These are phyloP conservation scores for Aporophyla nigra DNA, from an alignment of 2,888 invertebrate species.

Conservation along the genomic window DNA sequence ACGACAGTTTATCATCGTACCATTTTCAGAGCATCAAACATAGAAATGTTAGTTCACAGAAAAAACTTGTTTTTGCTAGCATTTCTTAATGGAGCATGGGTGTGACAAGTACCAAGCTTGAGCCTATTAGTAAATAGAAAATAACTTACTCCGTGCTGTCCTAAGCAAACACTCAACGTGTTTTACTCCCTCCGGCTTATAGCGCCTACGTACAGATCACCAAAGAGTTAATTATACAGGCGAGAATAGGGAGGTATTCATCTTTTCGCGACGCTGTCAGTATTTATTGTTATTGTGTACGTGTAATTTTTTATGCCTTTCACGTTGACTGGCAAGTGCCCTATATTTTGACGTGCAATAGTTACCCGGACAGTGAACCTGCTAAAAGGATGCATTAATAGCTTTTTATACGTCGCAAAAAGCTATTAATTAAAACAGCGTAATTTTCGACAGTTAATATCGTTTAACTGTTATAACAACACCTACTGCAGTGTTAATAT, in stretches of 20 bases:
- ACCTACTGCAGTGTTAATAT: neutral
- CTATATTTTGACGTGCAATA: neutral
- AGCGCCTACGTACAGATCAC: constrained; percentile 15
- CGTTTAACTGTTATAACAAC: neutral
- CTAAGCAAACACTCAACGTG: constrained; percentile 62
- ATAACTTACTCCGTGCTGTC: constrained; percentile 53
- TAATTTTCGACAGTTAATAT: neutral
- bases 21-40: constrained; percentile 14
- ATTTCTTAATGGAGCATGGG: constrained; percentile 46
- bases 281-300: constrained; percentile 4
- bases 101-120: constrained; percentile 33
- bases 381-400: neutral
- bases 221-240: neutral
- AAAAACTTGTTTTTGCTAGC: constrained; percentile 33
- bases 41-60: constrained; percentile 16
- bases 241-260: neutral
- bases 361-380: neutral
- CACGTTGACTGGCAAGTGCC: neutral
- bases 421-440: neutral
- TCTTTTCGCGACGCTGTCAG: neutral
- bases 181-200: constrained; percentile 45
- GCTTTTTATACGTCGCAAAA: neutral
- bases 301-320: neutral
- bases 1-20: constrained; percentile 7
- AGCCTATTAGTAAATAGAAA: constrained; percentile 61